A percentile compares a stretch with the other conserved stretches of the same genome.
phyloP scores from a whole-genome alignment of 2,113 vertebrate species.

The Ammodytes dubius region DNA sequence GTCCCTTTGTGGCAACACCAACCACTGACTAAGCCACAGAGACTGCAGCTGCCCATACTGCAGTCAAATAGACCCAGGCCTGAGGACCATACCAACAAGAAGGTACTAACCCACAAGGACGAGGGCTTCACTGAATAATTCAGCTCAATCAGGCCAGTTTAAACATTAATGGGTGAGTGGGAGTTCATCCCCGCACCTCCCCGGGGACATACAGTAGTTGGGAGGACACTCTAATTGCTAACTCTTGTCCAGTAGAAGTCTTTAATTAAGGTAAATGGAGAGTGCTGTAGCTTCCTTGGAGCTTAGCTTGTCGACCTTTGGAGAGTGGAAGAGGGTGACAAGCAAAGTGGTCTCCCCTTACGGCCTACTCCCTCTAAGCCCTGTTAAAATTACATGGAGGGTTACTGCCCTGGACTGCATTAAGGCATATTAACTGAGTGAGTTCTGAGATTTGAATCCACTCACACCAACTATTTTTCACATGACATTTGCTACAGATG shows the following conservation, averaged over 20 bases:
- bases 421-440: constrained; percentile 30
- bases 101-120: constrained; percentile 50
- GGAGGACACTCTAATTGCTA: constrained; percentile 78
- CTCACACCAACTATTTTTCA: background rate
- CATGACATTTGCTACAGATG: background rate
- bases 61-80: constrained; percentile 16
- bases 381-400: constrained; percentile 44
- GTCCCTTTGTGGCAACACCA: background rate
- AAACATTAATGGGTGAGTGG: constrained; percentile 80
- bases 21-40: background rate
- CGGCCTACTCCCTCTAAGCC: constrained; percentile 31
- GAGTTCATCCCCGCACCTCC: constrained; percentile 73
- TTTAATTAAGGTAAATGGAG: constrained; percentile 75
- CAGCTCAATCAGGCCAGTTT: constrained; percentile 71
- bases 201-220: constrained; percentile 64
- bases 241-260: constrained; percentile 76
- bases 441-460: constrained; percentile 28
- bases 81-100: constrained; percentile 46
- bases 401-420: constrained; percentile 21
- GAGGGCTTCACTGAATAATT: constrained; percentile 78
- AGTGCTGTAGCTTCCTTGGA: constrained; percentile 42
- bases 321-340: constrained; percentile 41
- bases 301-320: constrained; percentile 50
- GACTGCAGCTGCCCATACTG: constrained; percentile 11
- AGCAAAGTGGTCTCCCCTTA: constrained; percentile 40